Conservation (phyloP, 2,888 invertebrate genomes). For the Pseudococcus longispinus region DNA sequence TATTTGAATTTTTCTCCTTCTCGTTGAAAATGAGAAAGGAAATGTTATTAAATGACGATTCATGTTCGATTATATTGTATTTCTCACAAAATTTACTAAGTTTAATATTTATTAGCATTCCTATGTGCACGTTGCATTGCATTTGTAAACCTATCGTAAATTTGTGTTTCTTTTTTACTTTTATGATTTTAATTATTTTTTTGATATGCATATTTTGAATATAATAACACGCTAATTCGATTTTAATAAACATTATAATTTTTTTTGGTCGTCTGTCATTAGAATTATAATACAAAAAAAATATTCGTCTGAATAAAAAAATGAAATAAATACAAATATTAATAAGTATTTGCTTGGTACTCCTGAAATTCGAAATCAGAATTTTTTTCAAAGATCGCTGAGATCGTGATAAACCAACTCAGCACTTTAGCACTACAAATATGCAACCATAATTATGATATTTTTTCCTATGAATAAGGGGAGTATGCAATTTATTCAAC, state of each 20-base stretch:
- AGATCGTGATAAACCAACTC: no score
- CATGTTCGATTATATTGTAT: not conserved
- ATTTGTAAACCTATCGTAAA: not conserved
- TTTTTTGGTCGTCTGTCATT: not conserved
- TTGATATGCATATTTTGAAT: not conserved
- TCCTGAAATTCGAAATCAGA: no score
- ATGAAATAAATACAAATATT: no score
- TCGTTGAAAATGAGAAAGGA: not conserved
- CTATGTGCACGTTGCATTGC: not conserved
- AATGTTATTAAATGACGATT: not conserved
- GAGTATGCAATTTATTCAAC: not conserved
- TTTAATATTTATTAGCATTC: not conserved
- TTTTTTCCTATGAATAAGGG: no score
- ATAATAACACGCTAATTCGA: not conserved
- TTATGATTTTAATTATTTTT: not conserved
- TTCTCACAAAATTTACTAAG: not conserved
- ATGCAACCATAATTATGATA: no score
- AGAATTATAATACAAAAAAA: not conserved
- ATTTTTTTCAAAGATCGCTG: no score
- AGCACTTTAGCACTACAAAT: no score
- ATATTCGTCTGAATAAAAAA: no score
- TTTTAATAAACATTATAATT: not conserved
- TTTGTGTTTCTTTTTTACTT: constrained; percentile 1
- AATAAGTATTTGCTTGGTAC: no score
- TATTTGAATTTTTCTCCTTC: not conserved